Conservation (phyloP, 2,797 vertebrate genomes). For the Mormyrus hasselquistii region DNA sequence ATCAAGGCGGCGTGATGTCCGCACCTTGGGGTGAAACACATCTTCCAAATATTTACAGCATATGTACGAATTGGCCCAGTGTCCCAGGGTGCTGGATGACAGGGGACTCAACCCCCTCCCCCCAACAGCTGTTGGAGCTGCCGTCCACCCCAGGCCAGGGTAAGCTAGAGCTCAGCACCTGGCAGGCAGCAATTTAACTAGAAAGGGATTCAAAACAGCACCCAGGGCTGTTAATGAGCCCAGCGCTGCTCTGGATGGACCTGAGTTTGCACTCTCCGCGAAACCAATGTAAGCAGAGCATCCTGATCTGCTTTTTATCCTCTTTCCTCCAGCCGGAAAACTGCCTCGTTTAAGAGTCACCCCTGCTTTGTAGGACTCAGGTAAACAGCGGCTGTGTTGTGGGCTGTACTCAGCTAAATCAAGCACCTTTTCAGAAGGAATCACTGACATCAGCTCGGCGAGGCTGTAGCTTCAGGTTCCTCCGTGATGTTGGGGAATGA, state of each 20-base stretch:
- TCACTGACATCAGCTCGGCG: constrained; percentile 12
- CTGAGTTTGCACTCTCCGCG: not conserved
- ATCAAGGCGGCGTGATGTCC: not conserved
- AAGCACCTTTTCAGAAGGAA: constrained; percentile 17
- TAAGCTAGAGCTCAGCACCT: not conserved
- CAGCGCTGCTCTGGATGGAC: not conserved
- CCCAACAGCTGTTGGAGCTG: not conserved
- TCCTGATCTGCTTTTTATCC: not conserved
- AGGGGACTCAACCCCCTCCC: not conserved
- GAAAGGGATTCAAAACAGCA: constrained; percentile 29
- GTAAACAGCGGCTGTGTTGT: constrained; percentile 30
- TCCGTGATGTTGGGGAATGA: not conserved
- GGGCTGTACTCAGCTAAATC: constrained; percentile 22
- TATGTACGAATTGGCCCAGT: not conserved
- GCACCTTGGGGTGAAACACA: not conserved
- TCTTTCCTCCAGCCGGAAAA: not conserved
- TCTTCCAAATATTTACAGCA: not conserved
- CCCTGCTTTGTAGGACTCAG: constrained; percentile 18
- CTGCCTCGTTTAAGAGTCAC: constrained; percentile 7
- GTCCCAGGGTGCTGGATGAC: not conserved
- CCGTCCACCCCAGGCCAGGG: not conserved
- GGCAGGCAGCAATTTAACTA: not conserved
- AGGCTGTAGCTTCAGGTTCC: not conserved
- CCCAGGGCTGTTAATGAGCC: not conserved
- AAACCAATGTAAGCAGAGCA: not conserved